Evolutionary conservation across 2,797 vertebrate genomes (phyloP).

Genomic region (Ctenopoma kingsleyae): DNA sequence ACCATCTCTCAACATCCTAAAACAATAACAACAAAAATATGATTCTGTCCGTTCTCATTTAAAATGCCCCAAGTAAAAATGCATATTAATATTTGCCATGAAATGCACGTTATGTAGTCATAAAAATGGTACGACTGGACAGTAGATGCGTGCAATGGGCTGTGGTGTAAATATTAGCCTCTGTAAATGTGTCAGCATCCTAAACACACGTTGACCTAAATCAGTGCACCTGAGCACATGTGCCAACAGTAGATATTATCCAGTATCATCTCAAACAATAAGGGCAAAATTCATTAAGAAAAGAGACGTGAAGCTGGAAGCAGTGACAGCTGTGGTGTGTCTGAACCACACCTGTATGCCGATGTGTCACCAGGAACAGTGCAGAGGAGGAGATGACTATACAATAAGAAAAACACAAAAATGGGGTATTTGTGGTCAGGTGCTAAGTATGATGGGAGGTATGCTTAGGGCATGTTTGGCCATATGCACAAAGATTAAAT

Average conservation of each 20-base stretch:
- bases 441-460: neutral
- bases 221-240: neutral
- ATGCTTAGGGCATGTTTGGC: neutral
- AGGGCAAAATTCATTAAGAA: neutral
- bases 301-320: neutral
- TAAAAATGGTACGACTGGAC: neutral
- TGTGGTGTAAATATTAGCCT: neutral
- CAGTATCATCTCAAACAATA: neutral
- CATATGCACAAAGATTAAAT: neutral
- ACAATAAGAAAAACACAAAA: conserved; percentile 11
- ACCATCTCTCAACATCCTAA: neutral
- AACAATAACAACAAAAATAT: neutral
- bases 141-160: neutral
- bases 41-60: too few species aligned
- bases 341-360: conserved; percentile 7
- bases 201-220: neutral
- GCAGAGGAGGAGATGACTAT: conserved; percentile 22
- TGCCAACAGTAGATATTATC: neutral
- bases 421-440: conserved; percentile 1
- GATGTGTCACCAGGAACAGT: conserved; percentile 34
- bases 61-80: neutral
- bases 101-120: neutral
- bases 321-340: conserved; percentile 18
- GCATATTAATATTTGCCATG: neutral
- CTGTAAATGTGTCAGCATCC: neutral